Conservation (phyloP, 2,888 invertebrate genomes). For the Xanthostigma xanthostigma region DNA sequence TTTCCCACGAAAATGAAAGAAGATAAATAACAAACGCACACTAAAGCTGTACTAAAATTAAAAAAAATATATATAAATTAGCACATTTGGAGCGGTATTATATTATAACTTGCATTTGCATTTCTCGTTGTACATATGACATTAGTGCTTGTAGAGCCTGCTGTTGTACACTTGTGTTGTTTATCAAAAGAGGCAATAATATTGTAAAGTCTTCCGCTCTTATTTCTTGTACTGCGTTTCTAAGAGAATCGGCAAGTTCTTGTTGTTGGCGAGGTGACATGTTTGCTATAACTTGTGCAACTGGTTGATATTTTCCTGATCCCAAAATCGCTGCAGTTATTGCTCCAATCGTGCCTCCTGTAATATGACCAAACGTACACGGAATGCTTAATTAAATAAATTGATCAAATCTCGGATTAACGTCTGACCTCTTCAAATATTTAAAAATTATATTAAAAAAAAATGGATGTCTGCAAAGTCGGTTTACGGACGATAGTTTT, state of each 20-base stretch:
- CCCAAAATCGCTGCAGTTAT: constrained; percentile 17
- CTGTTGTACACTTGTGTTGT: neutral
- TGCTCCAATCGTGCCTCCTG: constrained; percentile 24
- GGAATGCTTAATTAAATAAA: neutral
- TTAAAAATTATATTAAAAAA: too few relatives aligned
- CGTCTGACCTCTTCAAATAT: too few relatives aligned
- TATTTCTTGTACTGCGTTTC: constrained; percentile 14
- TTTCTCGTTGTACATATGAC: neutral
- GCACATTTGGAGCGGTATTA: too few relatives aligned
- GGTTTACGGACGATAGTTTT: too few relatives aligned
- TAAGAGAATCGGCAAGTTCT: constrained; percentile 16
- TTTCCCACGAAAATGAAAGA: too few relatives aligned
- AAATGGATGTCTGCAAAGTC: too few relatives aligned
- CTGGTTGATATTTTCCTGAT: constrained; percentile 22
- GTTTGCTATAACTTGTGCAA: constrained; percentile 20
- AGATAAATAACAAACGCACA: too few relatives aligned
- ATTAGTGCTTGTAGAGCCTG: neutral
- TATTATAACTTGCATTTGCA: neutral
- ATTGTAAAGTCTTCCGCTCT: constrained; percentile 17
- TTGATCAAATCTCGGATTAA: too few relatives aligned
- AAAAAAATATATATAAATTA: too few relatives aligned
- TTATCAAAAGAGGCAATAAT: constrained; percentile 16
- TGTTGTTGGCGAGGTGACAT: constrained; percentile 20
- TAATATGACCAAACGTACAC: neutral
- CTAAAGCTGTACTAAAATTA: too few relatives aligned